Conservation (phyloP, 2,888 invertebrate genomes). For the Uropetala carovei region DNA sequence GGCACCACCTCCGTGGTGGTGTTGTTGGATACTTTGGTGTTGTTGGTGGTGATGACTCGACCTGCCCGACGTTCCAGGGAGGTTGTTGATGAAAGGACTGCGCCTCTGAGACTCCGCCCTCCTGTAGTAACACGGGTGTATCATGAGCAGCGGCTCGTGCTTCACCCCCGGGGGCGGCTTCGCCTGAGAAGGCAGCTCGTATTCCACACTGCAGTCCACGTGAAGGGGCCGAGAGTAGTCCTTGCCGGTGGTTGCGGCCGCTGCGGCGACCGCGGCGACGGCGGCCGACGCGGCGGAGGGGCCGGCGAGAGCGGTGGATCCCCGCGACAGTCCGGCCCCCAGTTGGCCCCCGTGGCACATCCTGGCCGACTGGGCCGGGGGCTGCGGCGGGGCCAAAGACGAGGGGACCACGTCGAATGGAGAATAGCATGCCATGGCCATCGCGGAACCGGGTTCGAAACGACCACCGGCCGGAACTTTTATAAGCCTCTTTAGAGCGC, state of each 20-base stretch:
- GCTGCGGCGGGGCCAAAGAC: constrained; percentile 74
- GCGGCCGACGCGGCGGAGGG: constrained; percentile 76
- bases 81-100: constrained; percentile 90
- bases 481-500: not conserved
- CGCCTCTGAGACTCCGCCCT: constrained; percentile 90
- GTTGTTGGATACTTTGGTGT: constrained; percentile 65
- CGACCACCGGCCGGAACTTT: constrained; percentile 73
- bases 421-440: constrained; percentile 72
- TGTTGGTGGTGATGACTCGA: constrained; percentile 58
- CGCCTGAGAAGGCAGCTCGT: constrained; percentile 92
- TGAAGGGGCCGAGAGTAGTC: constrained; percentile 91
- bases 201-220: constrained; percentile 94
- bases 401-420: constrained; percentile 74
- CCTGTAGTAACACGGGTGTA: constrained; percentile 92
- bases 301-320: constrained; percentile 74
- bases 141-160: constrained; percentile 91
- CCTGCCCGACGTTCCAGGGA: constrained; percentile 72
- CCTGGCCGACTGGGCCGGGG: constrained; percentile 68
- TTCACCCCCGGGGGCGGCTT: constrained; percentile 90
- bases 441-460: constrained; percentile 73
- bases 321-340: constrained; percentile 72
- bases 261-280: constrained; percentile 73
- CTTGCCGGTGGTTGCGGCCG: constrained; percentile 80
- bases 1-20: not conserved
- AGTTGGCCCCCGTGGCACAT: constrained; percentile 68